Base-by-base conservation (phyloP, 2,888 invertebrate genomes). In the Oxyteleia sp. region DNA sequence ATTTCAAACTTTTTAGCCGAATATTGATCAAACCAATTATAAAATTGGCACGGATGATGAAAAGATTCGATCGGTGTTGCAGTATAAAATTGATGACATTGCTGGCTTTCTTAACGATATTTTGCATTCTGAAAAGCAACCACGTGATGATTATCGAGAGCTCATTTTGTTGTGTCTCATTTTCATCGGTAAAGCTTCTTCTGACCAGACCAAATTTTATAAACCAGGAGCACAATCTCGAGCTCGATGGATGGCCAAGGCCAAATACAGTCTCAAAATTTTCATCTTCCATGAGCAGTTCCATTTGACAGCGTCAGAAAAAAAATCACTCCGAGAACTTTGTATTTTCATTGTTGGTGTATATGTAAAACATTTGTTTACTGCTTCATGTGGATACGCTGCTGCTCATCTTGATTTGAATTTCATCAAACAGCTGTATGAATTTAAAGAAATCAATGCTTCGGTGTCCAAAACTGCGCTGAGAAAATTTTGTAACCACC, bases 241-340 rank as follows among this genome's bases (percentile, higher is more conserved):
- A 69, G 88, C 88, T 55, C 74, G 87, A 5, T 89, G 88, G 87
- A 88, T 89, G 86, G 57, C 84, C 7, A 88, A 84, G 72, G 87
- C 84, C 29, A 76, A 66, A 8, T 49, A 66, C 75, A 72, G 57
- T 20, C 71, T 85, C 5, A 89, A 89, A 79, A 87, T 89, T 20
- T 88, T 59, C 64, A 45, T 88, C 47, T 88, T 88, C 55, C 68
- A 78, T 15, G 26, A 79, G 8, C 71, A 85, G 26, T 87, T 86
- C 38, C 57, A 69, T 38, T 18, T 88, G 23, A 83, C 5, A 7
- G 1, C 4, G 84, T 5, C 38, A 41, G 15, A 43, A 47, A 18
- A 84, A 85, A 55, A 23, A 32, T 29, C 41, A n/a, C 11, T 88
- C 23, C 7, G 29, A 23, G 66, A 84, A n/a, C 71, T 85, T 49